Percentiles rank a stretch among this genome's conserved stretches.
Evolutionary conservation across 2,888 invertebrate species (phyloP).

Genomic region (Tolmerus cingulatus): DNA sequence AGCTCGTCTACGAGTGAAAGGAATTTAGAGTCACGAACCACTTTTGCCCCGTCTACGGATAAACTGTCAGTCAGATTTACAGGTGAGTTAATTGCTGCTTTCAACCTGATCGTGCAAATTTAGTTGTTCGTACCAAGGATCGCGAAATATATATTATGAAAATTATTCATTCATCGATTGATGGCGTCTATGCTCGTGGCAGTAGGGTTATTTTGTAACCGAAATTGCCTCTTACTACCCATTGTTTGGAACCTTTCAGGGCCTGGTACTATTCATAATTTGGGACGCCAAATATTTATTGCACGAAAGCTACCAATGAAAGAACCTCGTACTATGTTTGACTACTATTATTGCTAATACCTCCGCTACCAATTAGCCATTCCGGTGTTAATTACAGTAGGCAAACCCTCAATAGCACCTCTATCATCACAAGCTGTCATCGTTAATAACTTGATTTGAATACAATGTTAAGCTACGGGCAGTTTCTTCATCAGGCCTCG

Average conservation of each 20-base stretch:
- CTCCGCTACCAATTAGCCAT: background rate
- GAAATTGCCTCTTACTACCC: background rate
- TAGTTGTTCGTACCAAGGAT: background rate
- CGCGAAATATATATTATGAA: background rate
- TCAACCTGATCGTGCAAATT: slow-evolving; percentile 6
- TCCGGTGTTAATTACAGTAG: background rate
- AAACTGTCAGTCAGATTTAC: slow-evolving; percentile 7
- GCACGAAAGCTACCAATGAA: background rate
- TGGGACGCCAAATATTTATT: background rate
- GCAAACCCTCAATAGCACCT: background rate
- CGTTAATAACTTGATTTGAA: background rate
- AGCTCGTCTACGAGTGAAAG: slow-evolving; percentile 9
- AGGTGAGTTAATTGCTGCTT: slow-evolving; percentile 27
- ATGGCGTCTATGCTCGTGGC: background rate
- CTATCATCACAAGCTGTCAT: background rate
- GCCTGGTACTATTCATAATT: background rate
- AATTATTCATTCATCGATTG: background rate
- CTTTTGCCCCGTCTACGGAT: background rate
- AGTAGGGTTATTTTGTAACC: background rate
- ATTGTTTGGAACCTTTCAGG: background rate
- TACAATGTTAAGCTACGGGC: background rate
- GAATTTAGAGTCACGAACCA: slow-evolving; percentile 29
- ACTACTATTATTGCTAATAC: background rate
- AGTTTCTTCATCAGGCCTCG: background rate
- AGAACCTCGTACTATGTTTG: background rate